Evolutionary conservation across 2,113 vertebrate species (phyloP).

Genomic region (Bos taurus): DNA sequence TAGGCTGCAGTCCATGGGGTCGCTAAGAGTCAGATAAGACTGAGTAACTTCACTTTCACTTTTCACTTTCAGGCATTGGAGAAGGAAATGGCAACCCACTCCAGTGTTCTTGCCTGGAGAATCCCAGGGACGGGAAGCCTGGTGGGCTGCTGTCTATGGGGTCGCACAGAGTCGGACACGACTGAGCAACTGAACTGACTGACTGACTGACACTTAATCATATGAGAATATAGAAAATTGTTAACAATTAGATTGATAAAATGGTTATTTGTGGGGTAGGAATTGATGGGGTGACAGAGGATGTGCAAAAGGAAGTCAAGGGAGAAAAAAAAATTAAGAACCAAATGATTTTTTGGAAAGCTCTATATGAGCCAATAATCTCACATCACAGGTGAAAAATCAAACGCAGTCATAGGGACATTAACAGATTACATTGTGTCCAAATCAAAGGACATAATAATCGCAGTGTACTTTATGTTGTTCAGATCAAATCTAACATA

Average conservation of each 20-base stretch:
- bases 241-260: neutral
- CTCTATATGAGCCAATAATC: neutral
- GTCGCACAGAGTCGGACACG: too few species aligned
- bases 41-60: too few species aligned
- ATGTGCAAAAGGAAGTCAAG: neutral
- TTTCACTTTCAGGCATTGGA: too few species aligned
- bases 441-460: neutral
- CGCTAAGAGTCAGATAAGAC: too few species aligned
- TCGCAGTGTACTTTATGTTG: neutral
- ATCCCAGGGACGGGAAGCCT: too few species aligned
- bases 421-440: neutral
- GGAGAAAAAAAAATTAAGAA: neutral
- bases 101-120: too few species aligned
- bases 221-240: neutral
- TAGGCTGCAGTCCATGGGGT: too few species aligned
- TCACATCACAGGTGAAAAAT: neutral
- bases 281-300: neutral
- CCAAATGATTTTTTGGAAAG: neutral
- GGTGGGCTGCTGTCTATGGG: too few species aligned
- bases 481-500: neutral
- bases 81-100: too few species aligned
- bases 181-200: too few species aligned
- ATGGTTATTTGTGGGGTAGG: neutral
- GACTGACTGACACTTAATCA: neutral
- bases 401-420: neutral